Conservation (phyloP, 30 jellyfish, hydroid and myxozoan species). For the Morbakka virulenta region DNA sequence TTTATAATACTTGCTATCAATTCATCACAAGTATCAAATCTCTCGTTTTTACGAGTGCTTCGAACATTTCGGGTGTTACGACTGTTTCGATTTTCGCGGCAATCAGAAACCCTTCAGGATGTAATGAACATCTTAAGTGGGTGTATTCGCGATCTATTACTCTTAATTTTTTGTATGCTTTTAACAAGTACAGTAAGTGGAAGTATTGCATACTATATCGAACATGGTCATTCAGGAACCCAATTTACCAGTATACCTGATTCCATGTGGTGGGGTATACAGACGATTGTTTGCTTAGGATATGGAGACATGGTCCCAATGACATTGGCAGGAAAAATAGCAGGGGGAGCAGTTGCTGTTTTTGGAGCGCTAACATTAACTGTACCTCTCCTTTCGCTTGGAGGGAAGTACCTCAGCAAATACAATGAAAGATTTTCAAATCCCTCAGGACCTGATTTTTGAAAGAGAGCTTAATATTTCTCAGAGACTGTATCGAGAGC, state of each 20-base stretch:
- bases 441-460: neutral
- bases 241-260: slow-evolving; percentile 66
- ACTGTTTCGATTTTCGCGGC: slow-evolving; percentile 64
- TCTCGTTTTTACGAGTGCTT: slow-evolving; percentile 50
- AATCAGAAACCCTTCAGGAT: slow-evolving; percentile 57
- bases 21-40: slow-evolving; percentile 34
- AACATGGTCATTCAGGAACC: slow-evolving; percentile 33
- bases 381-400: slow-evolving; percentile 70
- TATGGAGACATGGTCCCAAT: slow-evolving; percentile 84
- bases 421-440: slow-evolving; percentile 48
- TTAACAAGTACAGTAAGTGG: slow-evolving; percentile 57
- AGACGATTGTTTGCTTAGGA: slow-evolving; percentile 73
- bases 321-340: slow-evolving; percentile 66
- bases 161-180: slow-evolving; percentile 58
- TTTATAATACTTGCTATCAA: slow-evolving; percentile 49
- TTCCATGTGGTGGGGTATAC: slow-evolving; percentile 89
- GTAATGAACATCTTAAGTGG: slow-evolving; percentile 50
- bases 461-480: too few species aligned
- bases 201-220: slow-evolving; percentile 59
- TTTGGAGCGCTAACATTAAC: slow-evolving; percentile 77
- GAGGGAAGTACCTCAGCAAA: slow-evolving; percentile 53
- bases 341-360: slow-evolving; percentile 61
- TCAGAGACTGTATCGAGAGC: too few species aligned
- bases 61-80: slow-evolving; percentile 73
- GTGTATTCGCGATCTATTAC: slow-evolving; percentile 55